These are phyloP conservation scores for Pterocles gutturalis DNA, from an alignment of 2,113 vertebrate species.

Conservation along the genomic window DNA sequence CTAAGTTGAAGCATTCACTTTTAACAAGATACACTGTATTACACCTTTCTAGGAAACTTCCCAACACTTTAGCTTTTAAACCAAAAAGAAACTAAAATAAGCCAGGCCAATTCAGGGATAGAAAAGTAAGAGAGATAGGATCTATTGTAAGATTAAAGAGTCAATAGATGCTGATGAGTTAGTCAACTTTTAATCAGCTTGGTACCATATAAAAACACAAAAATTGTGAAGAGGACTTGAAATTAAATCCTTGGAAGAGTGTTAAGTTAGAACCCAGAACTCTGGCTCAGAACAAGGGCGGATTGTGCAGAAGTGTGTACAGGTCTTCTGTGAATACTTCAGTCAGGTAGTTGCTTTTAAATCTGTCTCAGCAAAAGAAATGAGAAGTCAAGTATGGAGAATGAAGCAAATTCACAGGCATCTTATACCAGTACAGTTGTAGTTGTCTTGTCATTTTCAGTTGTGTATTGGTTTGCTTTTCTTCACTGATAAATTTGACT, in stretches of 20 bases:
- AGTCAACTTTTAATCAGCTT: constrained; percentile 40
- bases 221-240: not conserved
- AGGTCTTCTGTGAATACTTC: not conserved
- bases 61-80: constrained; percentile 25
- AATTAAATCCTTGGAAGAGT: not conserved
- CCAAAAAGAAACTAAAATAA: not conserved
- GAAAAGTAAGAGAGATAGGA: not conserved
- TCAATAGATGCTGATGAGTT: constrained; percentile 44
- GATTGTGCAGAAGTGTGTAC: not conserved
- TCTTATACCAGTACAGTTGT: not conserved
- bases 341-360: constrained; percentile 31
- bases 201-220: not conserved
- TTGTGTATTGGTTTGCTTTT: not conserved
- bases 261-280: not conserved
- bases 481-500: not conserved
- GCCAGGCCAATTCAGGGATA: not conserved
- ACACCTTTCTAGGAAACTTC: constrained; percentile 48
- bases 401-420: not conserved
- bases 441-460: not conserved
- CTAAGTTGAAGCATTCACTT: constrained; percentile 39
- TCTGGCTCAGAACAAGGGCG: not conserved
- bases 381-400: not conserved
- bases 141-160: constrained; percentile 26
- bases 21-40: not conserved
- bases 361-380: constrained; percentile 7